Percentiles rank a stretch among this genome's conserved stretches.
Evolutionary conservation across 2,113 vertebrate genomes (phyloP).

Genomic region (Brachypteracias leptosomus): DNA sequence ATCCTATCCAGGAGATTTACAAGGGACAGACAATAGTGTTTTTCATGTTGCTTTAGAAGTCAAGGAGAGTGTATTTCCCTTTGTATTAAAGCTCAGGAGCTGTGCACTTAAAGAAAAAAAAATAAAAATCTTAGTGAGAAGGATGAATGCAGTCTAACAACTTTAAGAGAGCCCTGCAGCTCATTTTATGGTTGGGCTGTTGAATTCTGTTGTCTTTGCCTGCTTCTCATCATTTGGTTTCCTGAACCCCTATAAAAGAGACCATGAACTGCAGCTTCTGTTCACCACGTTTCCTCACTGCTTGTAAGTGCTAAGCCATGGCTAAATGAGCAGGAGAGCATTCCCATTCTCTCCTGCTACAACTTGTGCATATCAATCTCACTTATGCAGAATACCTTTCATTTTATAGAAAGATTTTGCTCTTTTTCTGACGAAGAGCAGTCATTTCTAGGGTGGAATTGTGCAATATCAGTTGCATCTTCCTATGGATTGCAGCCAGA

Average conservation of each 20-base stretch:
- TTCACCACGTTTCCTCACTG: background rate
- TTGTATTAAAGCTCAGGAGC: constrained; percentile 15
- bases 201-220: constrained; percentile 15
- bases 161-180: background rate
- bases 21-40: constrained; percentile 24
- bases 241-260: background rate
- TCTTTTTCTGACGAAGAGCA: background rate
- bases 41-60: constrained; percentile 42
- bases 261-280: background rate
- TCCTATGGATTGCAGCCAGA: background rate
- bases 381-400: background rate
- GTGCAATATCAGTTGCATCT: background rate
- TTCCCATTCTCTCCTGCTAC: background rate
- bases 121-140: background rate
- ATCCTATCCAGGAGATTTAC: constrained; percentile 54
- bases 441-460: background rate
- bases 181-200: background rate
- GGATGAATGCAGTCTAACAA: constrained; percentile 19
- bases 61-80: constrained; percentile 30
- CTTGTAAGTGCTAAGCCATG: background rate
- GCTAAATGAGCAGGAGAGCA: background rate
- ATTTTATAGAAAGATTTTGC: background rate
- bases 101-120: background rate
- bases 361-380: background rate
- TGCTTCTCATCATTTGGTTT: background rate